These are phyloP conservation scores for Halcyon leucocephala DNA, from an alignment of 2,797 vertebrate species.

Conservation along the genomic window DNA sequence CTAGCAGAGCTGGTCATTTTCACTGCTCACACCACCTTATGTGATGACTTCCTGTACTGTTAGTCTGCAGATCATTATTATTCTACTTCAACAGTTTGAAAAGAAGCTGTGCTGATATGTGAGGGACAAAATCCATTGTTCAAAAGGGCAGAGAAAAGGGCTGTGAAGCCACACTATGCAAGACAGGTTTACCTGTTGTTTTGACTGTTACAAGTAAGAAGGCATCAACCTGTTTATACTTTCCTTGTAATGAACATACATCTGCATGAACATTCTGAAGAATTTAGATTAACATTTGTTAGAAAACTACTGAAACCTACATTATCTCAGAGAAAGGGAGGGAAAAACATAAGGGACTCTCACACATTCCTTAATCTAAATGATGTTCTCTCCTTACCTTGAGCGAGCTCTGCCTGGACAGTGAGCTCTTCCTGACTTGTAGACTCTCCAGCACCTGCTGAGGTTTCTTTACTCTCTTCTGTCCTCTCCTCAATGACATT, in stretches of 20 bases:
- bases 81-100: neutral
- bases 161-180: neutral
- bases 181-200: neutral
- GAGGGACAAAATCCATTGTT: neutral
- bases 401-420: slow-evolving; percentile 18
- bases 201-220: neutral
- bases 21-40: neutral
- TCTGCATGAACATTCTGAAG: neutral
- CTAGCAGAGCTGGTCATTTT: neutral
- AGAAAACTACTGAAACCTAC: neutral
- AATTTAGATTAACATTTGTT: neutral
- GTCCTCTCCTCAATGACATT: slow-evolving; percentile 32
- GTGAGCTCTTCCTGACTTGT: slow-evolving; percentile 2
- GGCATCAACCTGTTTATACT: neutral
- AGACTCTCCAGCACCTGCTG: slow-evolving; percentile 41
- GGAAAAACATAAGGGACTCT: neutral
- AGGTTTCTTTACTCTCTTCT: slow-evolving; percentile 34
- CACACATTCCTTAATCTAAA: neutral
- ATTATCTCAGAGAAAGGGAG: neutral
- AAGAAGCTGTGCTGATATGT: neutral
- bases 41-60: neutral
- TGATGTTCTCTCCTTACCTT: slow-evolving; percentile 58
- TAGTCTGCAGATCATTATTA: neutral
- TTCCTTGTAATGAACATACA: neutral
- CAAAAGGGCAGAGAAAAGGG: neutral